Conservation (phyloP, 1,140 invertebrate genomes). For the Rhysida immarginata region DNA sequence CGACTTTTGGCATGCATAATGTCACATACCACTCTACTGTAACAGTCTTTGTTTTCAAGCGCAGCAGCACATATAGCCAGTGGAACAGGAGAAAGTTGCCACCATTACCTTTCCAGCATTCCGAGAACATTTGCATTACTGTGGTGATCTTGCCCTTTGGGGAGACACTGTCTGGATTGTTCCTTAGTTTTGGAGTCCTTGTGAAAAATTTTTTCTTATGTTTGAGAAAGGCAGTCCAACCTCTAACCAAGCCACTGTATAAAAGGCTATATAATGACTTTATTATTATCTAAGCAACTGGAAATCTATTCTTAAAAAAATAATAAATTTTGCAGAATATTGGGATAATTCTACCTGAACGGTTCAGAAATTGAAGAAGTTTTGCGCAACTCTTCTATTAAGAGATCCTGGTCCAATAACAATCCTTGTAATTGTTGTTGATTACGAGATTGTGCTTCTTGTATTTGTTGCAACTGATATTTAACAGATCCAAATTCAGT, state of each 20-base stretch:
- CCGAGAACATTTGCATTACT: too few species aligned
- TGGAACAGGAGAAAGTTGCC: too few species aligned
- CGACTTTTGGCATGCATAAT: too few species aligned
- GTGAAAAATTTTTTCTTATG: not conserved
- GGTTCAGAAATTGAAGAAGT: conserved; percentile 19
- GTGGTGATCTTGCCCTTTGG: too few species aligned
- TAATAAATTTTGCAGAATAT: not conserved
- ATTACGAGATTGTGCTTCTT: conserved; percentile 19
- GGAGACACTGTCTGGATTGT: not conserved
- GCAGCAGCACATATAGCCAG: too few species aligned
- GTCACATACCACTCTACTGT: too few species aligned
- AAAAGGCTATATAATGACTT: not conserved
- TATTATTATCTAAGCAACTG: not conserved
- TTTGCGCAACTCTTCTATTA: conserved; percentile 23
- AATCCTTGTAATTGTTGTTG: conserved; percentile 19
- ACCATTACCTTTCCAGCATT: too few species aligned
- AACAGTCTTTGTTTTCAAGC: too few species aligned
- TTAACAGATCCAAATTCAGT: conserved; percentile 14
- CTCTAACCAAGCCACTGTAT: not conserved
- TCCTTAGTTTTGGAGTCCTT: not conserved
- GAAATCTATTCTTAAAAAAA: too few species aligned
- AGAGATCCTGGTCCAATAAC: conserved; percentile 20
- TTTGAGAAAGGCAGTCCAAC: not conserved
- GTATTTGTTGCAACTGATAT: conserved; percentile 14
- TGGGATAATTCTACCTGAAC: conserved; percentile 17